Evolutionary conservation across 2,113 vertebrate genomes (phyloP).

Genomic region (Gymnocephalus cernua): DNA sequence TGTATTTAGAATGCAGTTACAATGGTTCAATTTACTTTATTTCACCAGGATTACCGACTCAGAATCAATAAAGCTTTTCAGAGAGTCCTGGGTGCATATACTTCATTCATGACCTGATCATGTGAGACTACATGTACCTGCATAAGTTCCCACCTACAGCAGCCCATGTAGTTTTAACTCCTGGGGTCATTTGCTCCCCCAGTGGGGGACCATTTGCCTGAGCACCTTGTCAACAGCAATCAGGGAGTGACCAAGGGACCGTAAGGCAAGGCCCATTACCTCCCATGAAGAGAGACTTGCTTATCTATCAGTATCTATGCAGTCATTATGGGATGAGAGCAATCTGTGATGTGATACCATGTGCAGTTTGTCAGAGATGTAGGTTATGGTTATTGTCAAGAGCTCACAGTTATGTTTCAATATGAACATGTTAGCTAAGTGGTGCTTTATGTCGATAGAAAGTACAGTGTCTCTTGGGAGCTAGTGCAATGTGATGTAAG

Average conservation of each 20-base stretch:
- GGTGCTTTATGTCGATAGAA: not conserved
- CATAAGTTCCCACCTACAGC: slow-evolving; percentile 31
- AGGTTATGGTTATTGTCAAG: not conserved
- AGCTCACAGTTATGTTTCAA: slow-evolving; percentile 2
- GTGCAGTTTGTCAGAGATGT: not conserved
- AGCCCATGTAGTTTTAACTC: slow-evolving; percentile 26
- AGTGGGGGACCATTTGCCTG: slow-evolving; percentile 51
- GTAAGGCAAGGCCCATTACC: slow-evolving; percentile 11
- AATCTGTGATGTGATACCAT: not conserved
- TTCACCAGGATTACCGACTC: not conserved
- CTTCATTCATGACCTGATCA: slow-evolving; percentile 35
- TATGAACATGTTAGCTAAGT: not conserved
- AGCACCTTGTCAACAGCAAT: slow-evolving; percentile 61
- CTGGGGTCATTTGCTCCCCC: slow-evolving; percentile 57
- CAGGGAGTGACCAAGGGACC: slow-evolving; percentile 43
- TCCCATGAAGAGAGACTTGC: slow-evolving; percentile 32
- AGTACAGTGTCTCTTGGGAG: not conserved
- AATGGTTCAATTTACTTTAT: not conserved
- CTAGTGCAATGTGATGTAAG: not conserved
- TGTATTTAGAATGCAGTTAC: not conserved
- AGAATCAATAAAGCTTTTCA: not conserved
- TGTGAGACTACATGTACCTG: slow-evolving; percentile 35
- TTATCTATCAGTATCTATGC: slow-evolving; percentile 40
- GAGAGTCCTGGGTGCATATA: not conserved
- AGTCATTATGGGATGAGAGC: slow-evolving; percentile 3